These are phyloP conservation scores for Rhopilema esculentum DNA, from an alignment of 30 jellyfish, hydroid and myxozoan genomes.

Conservation along the genomic window DNA sequence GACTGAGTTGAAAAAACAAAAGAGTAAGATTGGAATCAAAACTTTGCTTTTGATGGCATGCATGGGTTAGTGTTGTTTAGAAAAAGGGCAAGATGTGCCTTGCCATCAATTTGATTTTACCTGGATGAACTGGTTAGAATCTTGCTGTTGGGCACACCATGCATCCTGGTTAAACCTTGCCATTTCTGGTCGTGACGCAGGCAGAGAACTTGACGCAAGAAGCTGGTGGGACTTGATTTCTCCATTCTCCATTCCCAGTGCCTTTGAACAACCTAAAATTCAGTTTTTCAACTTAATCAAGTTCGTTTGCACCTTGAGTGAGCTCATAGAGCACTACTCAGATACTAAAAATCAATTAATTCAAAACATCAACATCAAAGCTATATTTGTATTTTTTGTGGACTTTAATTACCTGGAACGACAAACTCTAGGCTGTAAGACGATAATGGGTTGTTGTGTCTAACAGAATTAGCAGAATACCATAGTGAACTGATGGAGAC, in stretches of 20 bases:
- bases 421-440: constrained; percentile 62
- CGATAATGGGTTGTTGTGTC: constrained; percentile 16
- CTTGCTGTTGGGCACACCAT: constrained; percentile 75
- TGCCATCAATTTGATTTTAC: too few relatives aligned
- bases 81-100: too few relatives aligned
- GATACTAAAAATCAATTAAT: too few relatives aligned
- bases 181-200: constrained; percentile 72
- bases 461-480: constrained; percentile 50
- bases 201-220: constrained; percentile 69
- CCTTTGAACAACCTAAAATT: constrained; percentile 59
- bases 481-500: constrained; percentile 16
- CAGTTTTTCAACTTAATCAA: too few relatives aligned
- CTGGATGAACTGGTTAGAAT: constrained; percentile 60
- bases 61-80: too few relatives aligned
- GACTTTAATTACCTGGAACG: constrained; percentile 80
- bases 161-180: constrained; percentile 64
- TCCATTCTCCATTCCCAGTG: constrained; percentile 73
- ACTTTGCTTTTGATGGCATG: too few relatives aligned
- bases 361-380: too few relatives aligned
- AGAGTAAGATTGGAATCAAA: too few relatives aligned
- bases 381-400: too few relatives aligned
- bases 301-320: too few relatives aligned
- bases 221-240: constrained; percentile 65
- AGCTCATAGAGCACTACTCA: too few relatives aligned
- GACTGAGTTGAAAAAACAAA: too few relatives aligned